Conservation (phyloP, 2,888 invertebrate genomes). For the Athripsodes cinereus region DNA sequence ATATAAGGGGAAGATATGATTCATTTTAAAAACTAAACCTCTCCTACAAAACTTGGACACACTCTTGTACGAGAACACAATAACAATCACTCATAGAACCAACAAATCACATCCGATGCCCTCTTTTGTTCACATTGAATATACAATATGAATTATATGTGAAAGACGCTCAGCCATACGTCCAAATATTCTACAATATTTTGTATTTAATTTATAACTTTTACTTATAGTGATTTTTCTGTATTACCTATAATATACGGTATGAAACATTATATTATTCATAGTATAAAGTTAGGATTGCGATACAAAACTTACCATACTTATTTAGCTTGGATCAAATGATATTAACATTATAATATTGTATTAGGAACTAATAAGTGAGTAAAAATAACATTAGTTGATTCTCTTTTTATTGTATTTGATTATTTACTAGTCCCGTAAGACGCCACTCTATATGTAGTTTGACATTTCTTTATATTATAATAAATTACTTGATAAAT, state of each 20-base stretch:
- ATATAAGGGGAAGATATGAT: slow-evolving; percentile 28
- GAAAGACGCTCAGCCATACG: slow-evolving; percentile 26
- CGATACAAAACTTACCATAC: slow-evolving; percentile 14
- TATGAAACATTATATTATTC: neutral
- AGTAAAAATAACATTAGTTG: too few species aligned
- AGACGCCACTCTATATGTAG: slow-evolving; percentile 20
- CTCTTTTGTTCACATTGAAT: too few species aligned
- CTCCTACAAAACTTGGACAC: neutral
- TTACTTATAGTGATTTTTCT: too few species aligned
- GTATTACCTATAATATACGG: too few species aligned
- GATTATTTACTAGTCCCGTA: slow-evolving; percentile 6
- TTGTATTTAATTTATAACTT: neutral
- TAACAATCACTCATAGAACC: neutral
- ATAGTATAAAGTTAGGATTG: neutral
- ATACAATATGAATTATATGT: too few species aligned
- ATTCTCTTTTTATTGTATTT: neutral
- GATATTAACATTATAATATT: slow-evolving; percentile 25
- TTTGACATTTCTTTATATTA: slow-evolving; percentile 24
- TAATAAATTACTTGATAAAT: too few species aligned
- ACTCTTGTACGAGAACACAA: neutral
- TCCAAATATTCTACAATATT: slow-evolving; percentile 16
- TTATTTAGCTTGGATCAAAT: slow-evolving; percentile 23
- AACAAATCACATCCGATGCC: too few species aligned
- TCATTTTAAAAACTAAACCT: slow-evolving; percentile 23
- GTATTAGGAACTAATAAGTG: neutral